Evolutionary conservation across 2,888 invertebrate genomes (phyloP).

Genomic region (Heliothis peltigera): DNA sequence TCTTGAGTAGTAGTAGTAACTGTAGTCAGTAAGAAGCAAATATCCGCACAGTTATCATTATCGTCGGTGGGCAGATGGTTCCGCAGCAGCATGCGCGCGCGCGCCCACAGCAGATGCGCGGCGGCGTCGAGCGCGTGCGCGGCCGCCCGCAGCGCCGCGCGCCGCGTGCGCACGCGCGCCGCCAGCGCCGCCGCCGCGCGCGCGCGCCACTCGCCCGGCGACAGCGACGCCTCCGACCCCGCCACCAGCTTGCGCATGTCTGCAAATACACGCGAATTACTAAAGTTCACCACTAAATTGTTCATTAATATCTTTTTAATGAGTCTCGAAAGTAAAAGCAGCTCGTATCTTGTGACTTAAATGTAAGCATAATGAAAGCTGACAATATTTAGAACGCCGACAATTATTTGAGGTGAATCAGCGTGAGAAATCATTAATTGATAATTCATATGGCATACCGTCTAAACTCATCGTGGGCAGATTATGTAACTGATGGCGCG

Average conservation of each 20-base stretch:
- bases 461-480: slow-evolving; percentile 78
- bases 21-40: too few relatives aligned
- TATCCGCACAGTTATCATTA: slow-evolving; percentile 42
- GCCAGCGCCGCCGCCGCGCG: slow-evolving; percentile 61
- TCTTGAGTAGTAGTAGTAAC: too few relatives aligned
- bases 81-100: slow-evolving; percentile 92
- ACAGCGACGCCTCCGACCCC: slow-evolving; percentile 46
- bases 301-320: too few relatives aligned
- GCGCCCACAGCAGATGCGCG: slow-evolving; percentile 94
- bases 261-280: slow-evolving; percentile 43
- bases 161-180: slow-evolving; percentile 68
- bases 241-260: slow-evolving; percentile 89
- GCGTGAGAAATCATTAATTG: too few relatives aligned
- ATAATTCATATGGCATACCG: too few relatives aligned
- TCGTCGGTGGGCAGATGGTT: slow-evolving; percentile 36
- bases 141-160: slow-evolving; percentile 90
- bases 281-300: too few relatives aligned
- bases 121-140: slow-evolving; percentile 92
- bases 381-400: too few relatives aligned
- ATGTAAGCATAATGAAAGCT: too few relatives aligned
- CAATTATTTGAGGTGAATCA: too few relatives aligned
- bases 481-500: slow-evolving; percentile 75
- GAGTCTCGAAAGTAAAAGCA: too few relatives aligned
- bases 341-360: too few relatives aligned
- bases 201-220: slow-evolving; percentile 72